Evolutionary conservation across 2,797 vertebrate genomes (phyloP).

Genomic region (Schizothorax lantsangensis): DNA sequence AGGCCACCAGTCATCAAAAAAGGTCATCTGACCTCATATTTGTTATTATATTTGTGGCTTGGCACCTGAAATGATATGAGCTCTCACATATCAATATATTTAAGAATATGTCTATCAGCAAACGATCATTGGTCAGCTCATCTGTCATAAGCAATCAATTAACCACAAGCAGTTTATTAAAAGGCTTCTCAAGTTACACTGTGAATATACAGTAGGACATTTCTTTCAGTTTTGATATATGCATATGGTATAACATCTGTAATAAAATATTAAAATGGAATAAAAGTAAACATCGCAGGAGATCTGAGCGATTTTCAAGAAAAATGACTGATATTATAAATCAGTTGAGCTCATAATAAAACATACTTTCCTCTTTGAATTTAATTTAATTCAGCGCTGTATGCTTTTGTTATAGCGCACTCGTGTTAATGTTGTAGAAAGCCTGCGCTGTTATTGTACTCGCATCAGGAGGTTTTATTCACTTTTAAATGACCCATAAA

Average conservation of each 20-base stretch:
- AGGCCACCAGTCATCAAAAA: background rate
- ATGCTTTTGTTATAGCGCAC: background rate
- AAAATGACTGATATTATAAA: background rate
- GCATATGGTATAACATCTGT: background rate
- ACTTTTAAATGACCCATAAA: constrained; percentile 8
- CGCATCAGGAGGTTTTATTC: constrained; percentile 9
- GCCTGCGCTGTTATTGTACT: background rate
- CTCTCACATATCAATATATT: background rate
- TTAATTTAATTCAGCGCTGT: background rate
- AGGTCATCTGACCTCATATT: background rate
- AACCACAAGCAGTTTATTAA: constrained; percentile 13
- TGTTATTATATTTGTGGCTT: background rate
- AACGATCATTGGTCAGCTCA: background rate
- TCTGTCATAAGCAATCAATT: constrained; percentile 1
- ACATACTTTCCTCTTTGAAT: background rate
- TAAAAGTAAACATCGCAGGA: background rate
- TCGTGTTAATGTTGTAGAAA: background rate
- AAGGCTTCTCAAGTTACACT: background rate
- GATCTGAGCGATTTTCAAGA: background rate
- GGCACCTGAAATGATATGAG: background rate
- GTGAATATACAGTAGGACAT: background rate
- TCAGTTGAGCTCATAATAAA: constrained; percentile 9
- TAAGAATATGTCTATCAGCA: background rate
- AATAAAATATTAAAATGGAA: constrained; percentile 12
- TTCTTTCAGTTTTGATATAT: background rate